Evolutionary conservation across 2,888 invertebrate genomes (phyloP).

Genomic region (Criorhina ranunculi): DNA sequence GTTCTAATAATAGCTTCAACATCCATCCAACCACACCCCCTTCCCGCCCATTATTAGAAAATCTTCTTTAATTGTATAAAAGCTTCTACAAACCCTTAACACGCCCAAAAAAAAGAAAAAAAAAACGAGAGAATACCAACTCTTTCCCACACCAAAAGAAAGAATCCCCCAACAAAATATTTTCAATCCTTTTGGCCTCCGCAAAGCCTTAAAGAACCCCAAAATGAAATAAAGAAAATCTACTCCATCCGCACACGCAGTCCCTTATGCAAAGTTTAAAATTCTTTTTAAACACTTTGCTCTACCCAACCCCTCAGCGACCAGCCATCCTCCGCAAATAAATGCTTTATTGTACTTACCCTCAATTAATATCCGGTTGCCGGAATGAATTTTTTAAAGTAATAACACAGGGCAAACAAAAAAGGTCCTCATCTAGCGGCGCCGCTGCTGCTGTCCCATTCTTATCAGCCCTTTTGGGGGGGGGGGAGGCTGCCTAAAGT

Average conservation of each 20-base stretch:
- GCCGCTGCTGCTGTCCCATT: conserved; percentile 15
- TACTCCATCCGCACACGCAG: conserved; percentile 15
- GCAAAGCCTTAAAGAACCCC: conserved; percentile 30
- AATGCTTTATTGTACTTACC: conserved; percentile 70
- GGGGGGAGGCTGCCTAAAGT: no score
- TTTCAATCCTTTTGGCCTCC: conserved; percentile 44
- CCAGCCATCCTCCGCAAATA: conserved; percentile 49
- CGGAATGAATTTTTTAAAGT: conserved; percentile 64
- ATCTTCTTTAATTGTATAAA: conserved; percentile 35
- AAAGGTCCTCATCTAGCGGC: conserved; percentile 6
- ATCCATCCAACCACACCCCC: neutral
- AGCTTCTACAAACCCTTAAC: conserved; percentile 19
- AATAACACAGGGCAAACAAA: conserved; percentile 42
- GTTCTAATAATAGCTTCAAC: no score
- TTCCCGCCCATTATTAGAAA: neutral
- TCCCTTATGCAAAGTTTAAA: conserved; percentile 32
- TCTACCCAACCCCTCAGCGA: conserved; percentile 17
- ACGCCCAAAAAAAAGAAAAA: neutral
- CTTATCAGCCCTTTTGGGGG: conserved; percentile 24
- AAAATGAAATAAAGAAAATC: conserved; percentile 44
- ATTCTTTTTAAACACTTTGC: conserved; percentile 47
- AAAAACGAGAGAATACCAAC: conserved; percentile 1
- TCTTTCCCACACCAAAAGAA: neutral
- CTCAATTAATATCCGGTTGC: conserved; percentile 76
- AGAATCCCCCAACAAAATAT: conserved; percentile 38